Evolutionary conservation across 1,140 invertebrate genomes (phyloP).

Genomic region (Harlomillsia oculata): DNA sequence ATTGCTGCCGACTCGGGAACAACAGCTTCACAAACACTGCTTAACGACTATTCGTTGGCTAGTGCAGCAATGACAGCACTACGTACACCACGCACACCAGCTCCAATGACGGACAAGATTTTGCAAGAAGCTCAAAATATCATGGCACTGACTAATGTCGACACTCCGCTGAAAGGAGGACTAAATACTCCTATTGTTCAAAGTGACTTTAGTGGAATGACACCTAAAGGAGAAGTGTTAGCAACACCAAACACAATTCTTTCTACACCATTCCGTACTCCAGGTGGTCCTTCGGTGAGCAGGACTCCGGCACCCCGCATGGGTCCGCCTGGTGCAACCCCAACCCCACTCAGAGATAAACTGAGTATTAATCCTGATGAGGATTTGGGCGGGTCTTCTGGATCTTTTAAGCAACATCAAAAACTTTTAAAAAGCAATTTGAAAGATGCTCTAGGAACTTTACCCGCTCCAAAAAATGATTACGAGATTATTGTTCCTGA

Average conservation of each 20-base stretch:
- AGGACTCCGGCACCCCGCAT: slow-evolving; percentile 39
- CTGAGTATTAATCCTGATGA: slow-evolving; percentile 90
- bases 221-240: slow-evolving; percentile 60
- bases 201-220: slow-evolving; percentile 72
- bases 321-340: slow-evolving; percentile 39
- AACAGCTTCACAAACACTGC: slow-evolving; percentile 70
- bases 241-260: slow-evolving; percentile 92
- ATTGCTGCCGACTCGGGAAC: slow-evolving; percentile 73
- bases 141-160: slow-evolving; percentile 93
- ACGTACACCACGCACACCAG: slow-evolving; percentile 79
- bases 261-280: slow-evolving; percentile 72
- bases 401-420: slow-evolving; percentile 50
- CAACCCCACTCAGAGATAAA: slow-evolving; percentile 77
- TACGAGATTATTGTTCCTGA: slow-evolving; percentile 97
- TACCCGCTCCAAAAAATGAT: slow-evolving; percentile 90
- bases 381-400: slow-evolving; percentile 45
- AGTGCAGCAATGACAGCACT: slow-evolving; percentile 53
- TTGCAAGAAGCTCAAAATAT: slow-evolving; percentile 94
- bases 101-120: slow-evolving; percentile 57
- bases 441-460: slow-evolving; percentile 58
- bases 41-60: slow-evolving; percentile 84
- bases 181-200: slow-evolving; percentile 85
- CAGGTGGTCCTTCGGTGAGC: slow-evolving; percentile 23
- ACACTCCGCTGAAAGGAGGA: slow-evolving; percentile 93
- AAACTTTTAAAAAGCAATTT: slow-evolving; percentile 52